Conservation (phyloP, 2,888 invertebrate genomes). For the Dicycla oo region DNA sequence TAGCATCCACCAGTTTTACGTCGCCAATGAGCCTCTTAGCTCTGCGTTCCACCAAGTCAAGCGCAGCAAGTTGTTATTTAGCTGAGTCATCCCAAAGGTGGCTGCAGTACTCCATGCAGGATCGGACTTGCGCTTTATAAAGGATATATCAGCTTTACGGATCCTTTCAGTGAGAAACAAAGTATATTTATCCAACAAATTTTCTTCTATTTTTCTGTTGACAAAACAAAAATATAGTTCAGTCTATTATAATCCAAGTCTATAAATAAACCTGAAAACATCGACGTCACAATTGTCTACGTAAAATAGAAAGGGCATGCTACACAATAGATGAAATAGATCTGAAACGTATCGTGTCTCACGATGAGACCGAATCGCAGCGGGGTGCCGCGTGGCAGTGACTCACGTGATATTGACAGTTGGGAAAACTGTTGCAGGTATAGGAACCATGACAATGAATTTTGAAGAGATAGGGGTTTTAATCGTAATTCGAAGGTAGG, state of each 20-base stretch:
- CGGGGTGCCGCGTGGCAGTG: constrained; percentile 46
- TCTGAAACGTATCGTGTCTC: constrained; percentile 45
- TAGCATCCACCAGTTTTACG: too few species aligned
- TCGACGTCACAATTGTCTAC: constrained; percentile 20
- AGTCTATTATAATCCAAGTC: constrained; percentile 5
- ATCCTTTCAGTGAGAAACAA: background rate
- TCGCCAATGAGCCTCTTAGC: too few species aligned
- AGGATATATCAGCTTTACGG: background rate
- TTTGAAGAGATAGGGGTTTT: background rate
- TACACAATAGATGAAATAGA: constrained; percentile 6
- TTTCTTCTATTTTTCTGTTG: too few species aligned
- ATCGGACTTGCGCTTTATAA: too few species aligned
- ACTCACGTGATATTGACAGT: constrained; percentile 37
- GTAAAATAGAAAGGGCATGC: constrained; percentile 23
- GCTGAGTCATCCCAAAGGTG: too few species aligned
- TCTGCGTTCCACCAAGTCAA: too few species aligned
- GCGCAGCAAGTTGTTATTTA: too few species aligned
- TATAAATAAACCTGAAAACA: constrained; percentile 27
- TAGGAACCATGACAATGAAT: background rate
- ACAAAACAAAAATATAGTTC: constrained; percentile 9
- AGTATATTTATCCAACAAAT: background rate
- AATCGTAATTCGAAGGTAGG: background rate
- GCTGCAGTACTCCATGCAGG: too few species aligned
- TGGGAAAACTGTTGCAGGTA: background rate
- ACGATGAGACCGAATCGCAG: constrained; percentile 31